These are phyloP conservation scores for Panagrolaimus sp. DNA, from an alignment of 1,140 invertebrate species.

Conservation along the genomic window DNA sequence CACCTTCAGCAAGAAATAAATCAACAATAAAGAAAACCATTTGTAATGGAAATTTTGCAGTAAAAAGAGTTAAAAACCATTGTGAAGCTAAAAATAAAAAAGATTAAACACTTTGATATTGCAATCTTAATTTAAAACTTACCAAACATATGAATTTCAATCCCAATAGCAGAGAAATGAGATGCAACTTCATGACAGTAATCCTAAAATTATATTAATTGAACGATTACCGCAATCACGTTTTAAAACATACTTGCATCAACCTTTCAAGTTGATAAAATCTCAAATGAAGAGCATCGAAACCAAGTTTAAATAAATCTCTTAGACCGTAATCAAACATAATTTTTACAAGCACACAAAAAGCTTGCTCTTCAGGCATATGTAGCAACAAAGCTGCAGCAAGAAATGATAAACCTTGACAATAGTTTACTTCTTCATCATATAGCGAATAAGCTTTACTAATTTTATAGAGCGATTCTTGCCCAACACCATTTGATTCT, in stretches of 20 bases:
- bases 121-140: too few relatives aligned
- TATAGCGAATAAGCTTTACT: slow-evolving; percentile 86
- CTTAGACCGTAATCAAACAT: slow-evolving; percentile 93
- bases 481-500: slow-evolving; percentile 79
- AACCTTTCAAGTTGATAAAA: slow-evolving; percentile 92
- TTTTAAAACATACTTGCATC: too few relatives aligned
- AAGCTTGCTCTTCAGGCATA: slow-evolving; percentile 75
- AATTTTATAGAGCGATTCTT: slow-evolving; percentile 88
- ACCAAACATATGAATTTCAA: slow-evolving; percentile 99
- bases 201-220: too few relatives aligned
- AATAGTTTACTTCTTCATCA: slow-evolving; percentile 94
- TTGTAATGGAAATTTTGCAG: slow-evolving; percentile 91
- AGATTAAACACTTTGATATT: too few relatives aligned
- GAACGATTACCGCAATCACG: too few relatives aligned
- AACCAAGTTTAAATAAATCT: slow-evolving; percentile 89
- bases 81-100: too few relatives aligned
- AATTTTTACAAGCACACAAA: slow-evolving; percentile 86
- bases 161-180: slow-evolving; percentile 81
- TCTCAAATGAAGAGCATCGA: slow-evolving; percentile 86
- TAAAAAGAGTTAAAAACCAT: slow-evolving; percentile 98
- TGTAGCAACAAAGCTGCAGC: slow-evolving; percentile 88
- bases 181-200: slow-evolving; percentile 56
- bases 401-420: slow-evolving; percentile 93
- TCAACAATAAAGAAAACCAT: slow-evolving; percentile 96
- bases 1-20: slow-evolving; percentile 77